Base-by-base conservation (phyloP, 2,888 invertebrate species). In the Synanthedon formicaeformis region DNA sequence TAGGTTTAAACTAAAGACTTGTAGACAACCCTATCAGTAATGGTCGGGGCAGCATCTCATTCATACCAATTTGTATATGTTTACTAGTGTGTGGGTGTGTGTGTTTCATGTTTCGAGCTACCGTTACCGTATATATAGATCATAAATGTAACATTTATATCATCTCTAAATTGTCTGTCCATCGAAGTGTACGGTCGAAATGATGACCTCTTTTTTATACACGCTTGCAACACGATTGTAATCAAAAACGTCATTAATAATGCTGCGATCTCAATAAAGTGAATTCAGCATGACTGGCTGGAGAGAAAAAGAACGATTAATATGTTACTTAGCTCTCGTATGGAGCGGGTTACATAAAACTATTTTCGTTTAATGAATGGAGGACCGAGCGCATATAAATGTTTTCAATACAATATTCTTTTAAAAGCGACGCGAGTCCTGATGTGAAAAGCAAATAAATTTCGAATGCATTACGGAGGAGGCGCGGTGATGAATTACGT, bases 361-460 rank as follows among this genome's bases (percentile, higher is more conserved):
- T 76, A 75, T 77, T 76, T 74, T 65, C 55, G 66, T 65, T 58
- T 67, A 64, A 73, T 67, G 66, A 73, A 76, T 74, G 71, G 58
- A 59, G 59, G 57, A 63, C 56, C 52, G 55, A 51, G 48, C 53
- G 57, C 60, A 67, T 64, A 64, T 69, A 71, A 71, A 67, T 67
- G 69, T 72, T 71, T 69, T 65, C 61, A 65, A 69, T 66, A 68
- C 63, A 69, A 71, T 71, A 71, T 73, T 71, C 66, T 73, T 76
- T 67, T 64, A 63, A 40, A 49, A 71, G 67, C 50, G 13, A 63
- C 69, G 23, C 23, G 59, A 74, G 75, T 75, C 75, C 70, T 70
- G 60, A 67, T 63, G 77, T 80, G 71, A 81, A 79, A 80, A 75
- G 79, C 78, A 79, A 75, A 85, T 85, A 84, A 83, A 85, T 84